Evolutionary conservation across 2,113 vertebrate species (phyloP).

Genomic region (Tricholaema leucomelas): DNA sequence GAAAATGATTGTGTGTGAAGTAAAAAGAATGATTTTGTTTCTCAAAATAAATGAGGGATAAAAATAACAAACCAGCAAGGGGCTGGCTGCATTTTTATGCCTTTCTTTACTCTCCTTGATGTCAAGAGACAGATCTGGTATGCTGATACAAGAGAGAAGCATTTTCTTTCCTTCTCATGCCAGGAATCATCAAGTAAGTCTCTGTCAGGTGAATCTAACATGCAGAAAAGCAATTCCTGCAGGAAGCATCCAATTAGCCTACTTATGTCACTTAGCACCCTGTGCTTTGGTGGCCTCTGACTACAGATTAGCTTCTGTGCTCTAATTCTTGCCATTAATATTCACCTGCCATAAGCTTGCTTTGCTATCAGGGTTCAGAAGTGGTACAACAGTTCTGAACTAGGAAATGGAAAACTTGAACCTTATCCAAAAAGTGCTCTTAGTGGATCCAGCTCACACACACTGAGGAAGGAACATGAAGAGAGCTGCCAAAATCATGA

Average conservation of each 20-base stretch:
- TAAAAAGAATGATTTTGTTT: not conserved
- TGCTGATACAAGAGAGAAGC: not conserved
- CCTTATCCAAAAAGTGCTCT: not conserved
- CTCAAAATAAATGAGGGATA: not conserved
- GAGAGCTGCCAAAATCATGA: not conserved
- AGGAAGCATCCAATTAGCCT: constrained; percentile 55
- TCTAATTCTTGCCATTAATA: constrained; percentile 43
- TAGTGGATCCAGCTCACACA: not conserved
- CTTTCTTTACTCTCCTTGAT: not conserved
- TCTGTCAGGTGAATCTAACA: constrained; percentile 41
- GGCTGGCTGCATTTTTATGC: not conserved
- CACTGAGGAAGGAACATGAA: not conserved
- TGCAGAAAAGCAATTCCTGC: constrained; percentile 17
- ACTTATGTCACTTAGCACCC: constrained; percentile 49
- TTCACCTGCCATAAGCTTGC: constrained; percentile 2
- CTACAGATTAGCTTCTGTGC: constrained; percentile 38
- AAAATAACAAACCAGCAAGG: not conserved
- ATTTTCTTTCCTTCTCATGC: constrained; percentile 4
- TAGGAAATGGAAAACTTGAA: not conserved
- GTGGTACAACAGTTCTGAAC: not conserved
- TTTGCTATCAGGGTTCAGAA: not conserved
- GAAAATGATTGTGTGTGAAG: not conserved
- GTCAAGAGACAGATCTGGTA: not conserved
- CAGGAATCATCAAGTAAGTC: constrained; percentile 17
- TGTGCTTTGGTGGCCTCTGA: not conserved